A percentile compares a stretch with the other conserved stretches of the same genome.
These are phyloP conservation scores for Aromia moschata DNA, from an alignment of 2,888 invertebrate species.

Conservation along the genomic window DNA sequence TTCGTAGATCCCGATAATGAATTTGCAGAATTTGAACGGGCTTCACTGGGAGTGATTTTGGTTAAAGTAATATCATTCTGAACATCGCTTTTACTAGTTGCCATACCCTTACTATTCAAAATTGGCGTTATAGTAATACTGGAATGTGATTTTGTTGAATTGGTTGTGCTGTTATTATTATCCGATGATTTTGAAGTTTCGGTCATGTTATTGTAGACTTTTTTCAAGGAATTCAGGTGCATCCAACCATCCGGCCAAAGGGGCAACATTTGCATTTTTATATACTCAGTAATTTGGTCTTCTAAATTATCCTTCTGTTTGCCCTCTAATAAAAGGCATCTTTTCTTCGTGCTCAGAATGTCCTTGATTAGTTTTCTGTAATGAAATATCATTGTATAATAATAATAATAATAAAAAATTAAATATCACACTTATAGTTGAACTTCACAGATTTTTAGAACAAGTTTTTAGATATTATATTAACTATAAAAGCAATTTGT, in stretches of 20 bases:
- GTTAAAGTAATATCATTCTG: slow-evolving; percentile 19
- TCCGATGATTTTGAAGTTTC: slow-evolving; percentile 21
- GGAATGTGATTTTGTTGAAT: slow-evolving; percentile 23
- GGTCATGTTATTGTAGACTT: slow-evolving; percentile 49
- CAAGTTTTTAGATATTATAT: no score
- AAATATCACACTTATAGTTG: no score
- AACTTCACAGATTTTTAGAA: no score
- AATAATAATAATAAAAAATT: no score
- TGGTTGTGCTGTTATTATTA: slow-evolving; percentile 17
- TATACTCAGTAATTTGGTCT: slow-evolving; percentile 62
- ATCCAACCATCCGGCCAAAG: slow-evolving; percentile 70
- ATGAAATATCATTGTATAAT: no score
- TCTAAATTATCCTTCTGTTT: slow-evolving; percentile 64
- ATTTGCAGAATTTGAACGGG: neutral
- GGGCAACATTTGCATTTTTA: slow-evolving; percentile 63
- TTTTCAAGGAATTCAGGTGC: slow-evolving; percentile 58
- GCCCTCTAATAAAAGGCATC: slow-evolving; percentile 57
- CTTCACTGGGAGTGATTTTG: slow-evolving; percentile 7
- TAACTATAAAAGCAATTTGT: no score
- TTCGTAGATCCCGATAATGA: neutral
- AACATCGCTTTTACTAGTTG: slow-evolving; percentile 16
- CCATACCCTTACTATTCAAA: slow-evolving; percentile 15
- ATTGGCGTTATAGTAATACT: slow-evolving; percentile 29
- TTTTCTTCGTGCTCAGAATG: slow-evolving; percentile 55
- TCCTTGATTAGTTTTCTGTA: slow-evolving; percentile 57